These are phyloP conservation scores for Ylistrum balloti DNA, from an alignment of 1,140 invertebrate species.

Conservation along the genomic window DNA sequence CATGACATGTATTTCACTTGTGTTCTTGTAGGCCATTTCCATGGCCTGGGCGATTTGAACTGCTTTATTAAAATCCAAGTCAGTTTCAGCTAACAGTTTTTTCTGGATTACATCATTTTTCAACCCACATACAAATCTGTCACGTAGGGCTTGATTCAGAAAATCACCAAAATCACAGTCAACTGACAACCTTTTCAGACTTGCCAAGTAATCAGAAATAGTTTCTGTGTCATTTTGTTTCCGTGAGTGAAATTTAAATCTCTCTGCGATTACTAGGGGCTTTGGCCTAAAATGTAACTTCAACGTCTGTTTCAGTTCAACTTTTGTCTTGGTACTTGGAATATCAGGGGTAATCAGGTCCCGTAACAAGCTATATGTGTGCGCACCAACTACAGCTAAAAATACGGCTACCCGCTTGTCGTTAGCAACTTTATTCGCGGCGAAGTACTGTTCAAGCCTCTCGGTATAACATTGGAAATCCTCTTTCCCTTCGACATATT, in stretches of 20 bases:
- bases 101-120: constrained; percentile 58
- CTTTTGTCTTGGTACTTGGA: too few species aligned
- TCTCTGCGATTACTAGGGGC: constrained; percentile 63
- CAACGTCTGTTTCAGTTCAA: background rate
- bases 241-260: constrained; percentile 62
- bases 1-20: too few species aligned
- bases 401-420: constrained; percentile 53
- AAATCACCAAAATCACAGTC: background rate
- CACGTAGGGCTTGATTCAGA: constrained; percentile 57
- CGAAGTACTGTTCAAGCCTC: constrained; percentile 52
- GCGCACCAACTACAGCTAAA: constrained; percentile 45
- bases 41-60: too few species aligned
- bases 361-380: constrained; percentile 2
- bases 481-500: constrained; percentile 41
- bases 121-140: constrained; percentile 66
- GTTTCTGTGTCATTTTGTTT: constrained; percentile 53
- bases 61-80: constrained; percentile 56
- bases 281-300: constrained; percentile 52
- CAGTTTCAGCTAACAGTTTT: constrained; percentile 51
- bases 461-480: constrained; percentile 49
- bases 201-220: constrained; percentile 36
- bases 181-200: constrained; percentile 53
- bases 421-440: constrained; percentile 42
- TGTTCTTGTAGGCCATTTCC: too few species aligned
- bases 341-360: too few species aligned